Conservation (phyloP, 2,888 invertebrate species). For the Ectemnius cavifrons region DNA sequence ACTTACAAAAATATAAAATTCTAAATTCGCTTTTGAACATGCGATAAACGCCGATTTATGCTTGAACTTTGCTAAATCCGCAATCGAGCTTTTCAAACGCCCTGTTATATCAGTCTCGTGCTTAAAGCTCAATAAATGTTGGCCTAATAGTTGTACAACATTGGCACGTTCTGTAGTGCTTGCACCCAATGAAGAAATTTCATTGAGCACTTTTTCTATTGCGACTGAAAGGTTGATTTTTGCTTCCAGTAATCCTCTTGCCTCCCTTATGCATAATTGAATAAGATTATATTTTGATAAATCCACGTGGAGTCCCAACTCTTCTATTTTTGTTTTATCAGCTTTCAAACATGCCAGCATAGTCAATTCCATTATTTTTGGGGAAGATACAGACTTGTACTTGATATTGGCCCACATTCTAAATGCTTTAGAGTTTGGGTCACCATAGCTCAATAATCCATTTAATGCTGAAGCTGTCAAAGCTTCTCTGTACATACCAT, state of each 20-base stretch:
- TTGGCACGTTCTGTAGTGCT: conserved; percentile 55
- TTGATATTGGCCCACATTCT: conserved; percentile 70
- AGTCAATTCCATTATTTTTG: conserved; percentile 46
- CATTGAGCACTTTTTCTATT: conserved; percentile 60
- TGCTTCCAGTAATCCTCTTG: conserved; percentile 58
- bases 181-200: conserved; percentile 59
- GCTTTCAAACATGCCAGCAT: conserved; percentile 61
- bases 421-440: conserved; percentile 64
- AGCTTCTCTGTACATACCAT: conserved; percentile 64
- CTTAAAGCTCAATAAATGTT: conserved; percentile 61
- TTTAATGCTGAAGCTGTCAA: conserved; percentile 65
- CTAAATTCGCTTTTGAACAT: conserved; percentile 64
- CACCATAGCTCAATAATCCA: conserved; percentile 62
- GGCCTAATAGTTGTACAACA: conserved; percentile 64
- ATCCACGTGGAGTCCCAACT: conserved; percentile 60
- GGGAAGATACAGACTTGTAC: conserved; percentile 46
- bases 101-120: conserved; percentile 42
- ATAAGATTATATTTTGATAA: conserved; percentile 61
- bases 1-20: conserved; percentile 66
- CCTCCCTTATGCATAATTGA: conserved; percentile 66
- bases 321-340: conserved; percentile 50
- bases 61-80: conserved; percentile 46
- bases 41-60: conserved; percentile 27
- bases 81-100: conserved; percentile 53
- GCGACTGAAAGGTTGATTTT: conserved; percentile 58